Percentiles rank a stretch among this genome's conserved stretches.
phyloP scores from a whole-genome alignment of 2,797 vertebrate genomes.

The Oryzias dopingdopingensis region DNA sequence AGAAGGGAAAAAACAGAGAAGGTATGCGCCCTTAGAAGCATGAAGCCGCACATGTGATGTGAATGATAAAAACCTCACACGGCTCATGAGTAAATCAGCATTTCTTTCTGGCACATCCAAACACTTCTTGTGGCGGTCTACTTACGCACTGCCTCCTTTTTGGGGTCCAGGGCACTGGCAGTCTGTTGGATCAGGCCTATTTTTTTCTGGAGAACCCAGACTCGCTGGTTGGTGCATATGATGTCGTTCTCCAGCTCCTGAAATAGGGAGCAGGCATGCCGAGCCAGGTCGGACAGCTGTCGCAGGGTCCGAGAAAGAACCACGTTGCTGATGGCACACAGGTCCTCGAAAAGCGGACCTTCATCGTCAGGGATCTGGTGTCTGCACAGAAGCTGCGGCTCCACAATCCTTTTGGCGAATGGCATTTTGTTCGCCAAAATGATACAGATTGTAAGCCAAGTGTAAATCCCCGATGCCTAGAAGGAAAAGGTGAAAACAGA shows the following conservation, averaged over 20 bases:
- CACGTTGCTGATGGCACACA: slow-evolving; percentile 91
- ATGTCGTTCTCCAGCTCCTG: slow-evolving; percentile 96
- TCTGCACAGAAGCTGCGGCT: slow-evolving; percentile 94
- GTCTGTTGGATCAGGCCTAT: slow-evolving; percentile 90
- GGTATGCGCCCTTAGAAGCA: slow-evolving; percentile 48
- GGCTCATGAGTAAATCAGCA: slow-evolving; percentile 28
- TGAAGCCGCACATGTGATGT: slow-evolving; percentile 39
- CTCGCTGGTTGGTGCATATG: slow-evolving; percentile 86
- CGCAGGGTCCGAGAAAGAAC: slow-evolving; percentile 93
- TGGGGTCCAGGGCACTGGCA: slow-evolving; percentile 88
- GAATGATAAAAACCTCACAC: slow-evolving; percentile 43
- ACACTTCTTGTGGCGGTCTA: slow-evolving; percentile 69
- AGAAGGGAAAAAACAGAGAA: neutral
- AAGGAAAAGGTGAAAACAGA: slow-evolving; percentile 59
- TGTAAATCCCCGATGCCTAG: slow-evolving; percentile 67
- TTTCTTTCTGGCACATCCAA: slow-evolving; percentile 5
- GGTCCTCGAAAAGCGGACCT: slow-evolving; percentile 87
- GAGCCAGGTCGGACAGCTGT: slow-evolving; percentile 95
- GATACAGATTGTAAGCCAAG: slow-evolving; percentile 53
- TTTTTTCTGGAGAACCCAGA: slow-evolving; percentile 91
- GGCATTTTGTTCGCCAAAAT: slow-evolving; percentile 84
- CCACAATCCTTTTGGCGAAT: slow-evolving; percentile 94
- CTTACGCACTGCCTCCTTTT: slow-evolving; percentile 99
- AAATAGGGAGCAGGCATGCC: slow-evolving; percentile 94
- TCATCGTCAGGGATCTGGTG: slow-evolving; percentile 81